phyloP scores from a whole-genome alignment of 2,888 invertebrate genomes.

The Epistrophe grossulariae region DNA sequence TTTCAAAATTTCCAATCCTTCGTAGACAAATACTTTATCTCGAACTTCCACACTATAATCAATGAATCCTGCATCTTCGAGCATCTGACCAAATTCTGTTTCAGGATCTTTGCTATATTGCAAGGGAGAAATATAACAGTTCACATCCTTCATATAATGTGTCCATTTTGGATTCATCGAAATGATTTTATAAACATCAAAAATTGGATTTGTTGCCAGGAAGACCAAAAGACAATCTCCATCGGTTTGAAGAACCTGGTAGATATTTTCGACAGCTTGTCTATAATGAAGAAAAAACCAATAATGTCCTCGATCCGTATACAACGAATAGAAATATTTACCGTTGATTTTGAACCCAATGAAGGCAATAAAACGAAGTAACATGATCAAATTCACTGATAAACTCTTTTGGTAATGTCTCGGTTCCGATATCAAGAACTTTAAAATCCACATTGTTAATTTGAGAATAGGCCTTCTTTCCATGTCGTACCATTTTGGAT shows the following conservation, averaged over 20 bases:
- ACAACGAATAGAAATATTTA: conserved; percentile 79
- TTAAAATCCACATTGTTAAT: conserved; percentile 83
- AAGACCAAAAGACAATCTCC: conserved; percentile 89
- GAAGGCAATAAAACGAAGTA: conserved; percentile 91
- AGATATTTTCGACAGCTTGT: conserved; percentile 87
- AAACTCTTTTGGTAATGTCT: conserved; percentile 84
- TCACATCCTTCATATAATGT: conserved; percentile 87
- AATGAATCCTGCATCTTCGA: conserved; percentile 87
- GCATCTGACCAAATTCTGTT: conserved; percentile 85
- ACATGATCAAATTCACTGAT: conserved; percentile 87
- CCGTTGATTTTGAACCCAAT: conserved; percentile 91
- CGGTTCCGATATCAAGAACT: conserved; percentile 85
- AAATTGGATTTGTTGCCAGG: conserved; percentile 88
- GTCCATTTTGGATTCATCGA: conserved; percentile 86
- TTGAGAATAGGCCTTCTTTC: conserved; percentile 85
- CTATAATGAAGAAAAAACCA: conserved; percentile 83
- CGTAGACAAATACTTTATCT: conserved; percentile 86
- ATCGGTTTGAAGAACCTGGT: conserved; percentile 86
- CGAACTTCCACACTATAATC: conserved; percentile 86
- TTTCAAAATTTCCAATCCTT: conserved; percentile 85
- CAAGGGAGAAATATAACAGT: conserved; percentile 88
- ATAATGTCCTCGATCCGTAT: background rate
- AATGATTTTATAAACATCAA: conserved; percentile 88
- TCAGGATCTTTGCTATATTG: conserved; percentile 86
- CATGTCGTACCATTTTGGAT: conserved; percentile 88